Evolutionary conservation across 2,888 invertebrate genomes (phyloP).

Genomic region (Smittia aterrima): DNA sequence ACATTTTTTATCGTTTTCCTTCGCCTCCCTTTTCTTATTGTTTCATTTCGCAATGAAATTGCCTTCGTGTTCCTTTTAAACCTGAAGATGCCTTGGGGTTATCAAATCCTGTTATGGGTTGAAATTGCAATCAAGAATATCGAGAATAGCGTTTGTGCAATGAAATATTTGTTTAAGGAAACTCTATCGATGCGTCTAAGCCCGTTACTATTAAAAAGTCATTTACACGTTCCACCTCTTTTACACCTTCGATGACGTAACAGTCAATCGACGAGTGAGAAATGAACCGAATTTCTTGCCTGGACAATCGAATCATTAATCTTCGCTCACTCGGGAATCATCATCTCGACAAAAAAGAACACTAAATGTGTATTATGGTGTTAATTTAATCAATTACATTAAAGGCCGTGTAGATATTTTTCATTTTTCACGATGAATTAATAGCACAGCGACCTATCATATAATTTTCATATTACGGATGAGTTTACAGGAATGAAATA

Average conservation of each 20-base stretch:
- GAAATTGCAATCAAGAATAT: too few relatives aligned
- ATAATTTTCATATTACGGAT: conserved; percentile 19
- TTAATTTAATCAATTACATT: conserved; percentile 41
- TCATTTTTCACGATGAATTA: conserved; percentile 39
- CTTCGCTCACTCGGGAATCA: conserved; percentile 10
- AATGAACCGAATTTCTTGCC: background rate
- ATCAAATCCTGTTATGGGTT: conserved; percentile 6
- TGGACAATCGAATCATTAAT: conserved; percentile 27
- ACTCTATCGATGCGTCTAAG: background rate
- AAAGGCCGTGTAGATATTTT: conserved; percentile 34
- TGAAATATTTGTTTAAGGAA: background rate
- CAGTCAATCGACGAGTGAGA: background rate
- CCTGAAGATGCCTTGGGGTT: background rate
- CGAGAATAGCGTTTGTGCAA: too few relatives aligned
- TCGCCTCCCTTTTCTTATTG: background rate
- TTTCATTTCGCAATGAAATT: background rate
- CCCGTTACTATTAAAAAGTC: conserved; percentile 20
- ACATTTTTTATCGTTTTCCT: background rate
- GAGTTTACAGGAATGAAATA: background rate
- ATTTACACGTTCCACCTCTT: conserved; percentile 31
- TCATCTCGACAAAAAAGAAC: conserved; percentile 1
- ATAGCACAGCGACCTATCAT: conserved; percentile 19
- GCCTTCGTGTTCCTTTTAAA: background rate
- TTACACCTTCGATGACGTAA: conserved; percentile 22
- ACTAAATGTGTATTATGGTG: conserved; percentile 39